Percentiles rank a stretch among this genome's conserved stretches.
Conservation (phyloP, 2,797 vertebrate species). For the Poecile montanus region DNA sequence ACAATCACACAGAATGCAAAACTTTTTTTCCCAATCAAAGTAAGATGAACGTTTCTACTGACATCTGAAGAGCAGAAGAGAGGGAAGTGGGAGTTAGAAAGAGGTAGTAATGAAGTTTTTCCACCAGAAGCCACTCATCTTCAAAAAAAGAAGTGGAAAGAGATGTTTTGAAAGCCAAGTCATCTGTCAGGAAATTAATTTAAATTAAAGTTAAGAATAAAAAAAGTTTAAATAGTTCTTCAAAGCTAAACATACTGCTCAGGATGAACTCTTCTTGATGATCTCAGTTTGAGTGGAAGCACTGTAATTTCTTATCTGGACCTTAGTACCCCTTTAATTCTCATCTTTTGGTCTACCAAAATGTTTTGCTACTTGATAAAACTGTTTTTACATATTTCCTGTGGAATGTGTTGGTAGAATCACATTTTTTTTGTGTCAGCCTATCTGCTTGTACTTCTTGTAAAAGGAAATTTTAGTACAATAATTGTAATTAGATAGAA, state of each 20-base stretch:
- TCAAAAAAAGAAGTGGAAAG: neutral
- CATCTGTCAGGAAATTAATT: neutral
- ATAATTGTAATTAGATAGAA: neutral
- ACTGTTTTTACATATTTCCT: neutral
- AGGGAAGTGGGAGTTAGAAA: neutral
- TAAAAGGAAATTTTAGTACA: neutral
- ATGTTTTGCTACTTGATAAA: neutral
- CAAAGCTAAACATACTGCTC: neutral
- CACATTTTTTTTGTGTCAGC: neutral
- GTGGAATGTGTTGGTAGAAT: neutral
- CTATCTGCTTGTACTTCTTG: neutral
- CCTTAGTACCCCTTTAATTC: neutral
- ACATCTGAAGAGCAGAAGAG: neutral
- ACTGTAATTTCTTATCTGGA: neutral
- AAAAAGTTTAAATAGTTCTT: neutral
- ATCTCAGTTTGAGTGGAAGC: neutral
- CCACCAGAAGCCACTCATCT: neutral
- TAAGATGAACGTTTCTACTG: neutral
- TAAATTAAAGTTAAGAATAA: neutral
- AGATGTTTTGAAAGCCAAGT: neutral
- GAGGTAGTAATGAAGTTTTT: neutral
- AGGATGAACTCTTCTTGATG: neutral
- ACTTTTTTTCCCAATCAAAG: neutral
- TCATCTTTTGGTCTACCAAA: neutral
- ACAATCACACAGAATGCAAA: neutral